A percentile compares a stretch with the other conserved stretches of the same genome.
phyloP scores from a whole-genome alignment of 2,113 vertebrate species.

The Himantopus leucocephalus region DNA sequence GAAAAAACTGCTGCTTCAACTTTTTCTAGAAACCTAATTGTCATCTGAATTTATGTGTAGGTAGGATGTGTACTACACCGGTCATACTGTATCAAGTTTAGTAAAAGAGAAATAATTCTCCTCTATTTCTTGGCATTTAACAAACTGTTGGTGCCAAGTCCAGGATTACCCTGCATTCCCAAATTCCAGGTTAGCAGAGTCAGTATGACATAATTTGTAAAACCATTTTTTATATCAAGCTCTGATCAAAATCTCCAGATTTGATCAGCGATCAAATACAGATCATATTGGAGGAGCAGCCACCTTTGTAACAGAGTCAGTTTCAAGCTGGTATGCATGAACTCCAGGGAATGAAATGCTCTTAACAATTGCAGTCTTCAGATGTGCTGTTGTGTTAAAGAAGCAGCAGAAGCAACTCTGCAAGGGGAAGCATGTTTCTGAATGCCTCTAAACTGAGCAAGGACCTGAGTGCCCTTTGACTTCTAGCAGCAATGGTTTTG shows the following conservation, averaged over 20 bases:
- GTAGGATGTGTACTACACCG: rapidly evolving
- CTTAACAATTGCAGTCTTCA: neutral
- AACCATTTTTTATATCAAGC: too few relatives aligned
- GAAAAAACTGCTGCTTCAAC: neutral
- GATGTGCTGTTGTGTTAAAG: neutral
- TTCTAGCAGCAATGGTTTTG: neutral
- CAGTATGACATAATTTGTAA: too few relatives aligned
- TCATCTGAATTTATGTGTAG: neutral
- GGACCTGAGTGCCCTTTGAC: neutral
- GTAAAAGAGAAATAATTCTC: neutral
- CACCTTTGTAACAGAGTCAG: too few relatives aligned
- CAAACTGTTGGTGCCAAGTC: neutral
- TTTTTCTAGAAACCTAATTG: neutral
- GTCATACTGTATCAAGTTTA: neutral
- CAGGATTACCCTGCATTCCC: too few relatives aligned
- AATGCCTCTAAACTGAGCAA: neutral
- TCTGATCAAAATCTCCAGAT: too few relatives aligned
- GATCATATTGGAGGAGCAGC: too few relatives aligned
- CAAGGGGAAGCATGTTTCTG: neutral
- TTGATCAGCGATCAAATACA: too few relatives aligned
- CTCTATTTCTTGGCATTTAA: neutral
- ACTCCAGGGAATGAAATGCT: neutral
- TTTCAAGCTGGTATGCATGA: too few relatives aligned
- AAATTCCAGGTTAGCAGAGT: too few relatives aligned
- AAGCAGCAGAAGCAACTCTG: neutral